These are phyloP conservation scores for Neoitamus cyanurus DNA, from an alignment of 2,888 invertebrate species.

Conservation along the genomic window DNA sequence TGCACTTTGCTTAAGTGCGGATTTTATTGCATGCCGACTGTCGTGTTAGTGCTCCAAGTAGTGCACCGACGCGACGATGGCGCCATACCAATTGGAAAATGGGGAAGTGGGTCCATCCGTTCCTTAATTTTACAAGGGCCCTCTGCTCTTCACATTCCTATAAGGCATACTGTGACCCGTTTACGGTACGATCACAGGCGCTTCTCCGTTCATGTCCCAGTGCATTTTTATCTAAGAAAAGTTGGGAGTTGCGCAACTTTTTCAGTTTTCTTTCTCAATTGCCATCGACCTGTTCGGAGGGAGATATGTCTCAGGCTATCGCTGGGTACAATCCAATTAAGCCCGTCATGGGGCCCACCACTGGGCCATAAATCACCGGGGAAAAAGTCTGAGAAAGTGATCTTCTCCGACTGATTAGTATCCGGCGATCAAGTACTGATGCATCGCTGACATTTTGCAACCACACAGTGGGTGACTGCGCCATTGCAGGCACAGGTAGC, in stretches of 20 bases:
- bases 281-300: background rate
- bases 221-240: background rate
- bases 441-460: background rate
- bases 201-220: background rate
- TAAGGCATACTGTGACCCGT: background rate
- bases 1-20: background rate
- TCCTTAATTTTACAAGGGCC: background rate
- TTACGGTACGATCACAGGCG: background rate
- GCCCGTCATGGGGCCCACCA: background rate
- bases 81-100: background rate
- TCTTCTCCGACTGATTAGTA: background rate
- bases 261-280: background rate
- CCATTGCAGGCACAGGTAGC: background rate
- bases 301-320: background rate
- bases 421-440: background rate
- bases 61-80: background rate
- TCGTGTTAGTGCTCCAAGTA: background rate
- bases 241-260: background rate
- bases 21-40: background rate
- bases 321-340: background rate
- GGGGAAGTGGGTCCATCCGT: background rate
- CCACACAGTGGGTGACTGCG: background rate
- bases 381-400: conserved; percentile 1
- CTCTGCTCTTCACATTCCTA: background rate
- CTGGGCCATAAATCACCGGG: background rate